Percentiles rank a stretch among this genome's conserved stretches.
These are phyloP conservation scores for Hyperoplus immaculatus DNA, from an alignment of 2,797 vertebrate genomes.

Conservation along the genomic window DNA sequence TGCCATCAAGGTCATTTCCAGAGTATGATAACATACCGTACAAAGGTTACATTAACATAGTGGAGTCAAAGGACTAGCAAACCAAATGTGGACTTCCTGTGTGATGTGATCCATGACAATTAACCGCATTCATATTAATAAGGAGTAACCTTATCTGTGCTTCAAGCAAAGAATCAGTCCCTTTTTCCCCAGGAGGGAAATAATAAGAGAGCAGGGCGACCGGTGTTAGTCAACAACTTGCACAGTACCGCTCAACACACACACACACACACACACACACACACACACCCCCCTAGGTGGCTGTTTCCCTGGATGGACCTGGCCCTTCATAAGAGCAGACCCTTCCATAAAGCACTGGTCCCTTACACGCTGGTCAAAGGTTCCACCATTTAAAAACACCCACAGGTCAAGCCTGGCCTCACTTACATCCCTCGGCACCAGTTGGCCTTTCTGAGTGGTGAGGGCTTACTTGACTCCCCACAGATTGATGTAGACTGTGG, in stretches of 20 bases:
- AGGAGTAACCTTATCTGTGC: slow-evolving; percentile 66
- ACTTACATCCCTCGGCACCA: slow-evolving; percentile 57
- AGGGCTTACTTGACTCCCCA: slow-evolving; percentile 62
- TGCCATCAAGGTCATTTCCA: slow-evolving; percentile 51
- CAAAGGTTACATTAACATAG: slow-evolving; percentile 87
- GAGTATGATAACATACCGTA: slow-evolving; percentile 61
- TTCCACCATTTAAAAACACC: slow-evolving; percentile 76
- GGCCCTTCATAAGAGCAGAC: slow-evolving; percentile 57
- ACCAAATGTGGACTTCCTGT: slow-evolving; percentile 61
- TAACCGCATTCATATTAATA: slow-evolving; percentile 80
- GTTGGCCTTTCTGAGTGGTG: slow-evolving; percentile 77
- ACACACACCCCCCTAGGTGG: slow-evolving; percentile 51
- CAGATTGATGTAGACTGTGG: slow-evolving; percentile 47
- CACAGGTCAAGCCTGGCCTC: slow-evolving; percentile 74
- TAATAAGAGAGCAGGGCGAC: slow-evolving; percentile 39
- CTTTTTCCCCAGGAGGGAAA: slow-evolving; percentile 44
- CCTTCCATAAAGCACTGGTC: slow-evolving; percentile 42
- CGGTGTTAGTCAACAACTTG: slow-evolving; percentile 10
- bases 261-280: too few species aligned
- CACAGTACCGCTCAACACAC: background rate
- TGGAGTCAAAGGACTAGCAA: slow-evolving; percentile 50
- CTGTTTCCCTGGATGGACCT: slow-evolving; percentile 44
- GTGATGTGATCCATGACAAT: slow-evolving; percentile 83
- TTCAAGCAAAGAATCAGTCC: slow-evolving; percentile 57
- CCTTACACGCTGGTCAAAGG: slow-evolving; percentile 65